Base-by-base conservation (phyloP, 2,888 invertebrate species). In the Clanis bilineata region DNA sequence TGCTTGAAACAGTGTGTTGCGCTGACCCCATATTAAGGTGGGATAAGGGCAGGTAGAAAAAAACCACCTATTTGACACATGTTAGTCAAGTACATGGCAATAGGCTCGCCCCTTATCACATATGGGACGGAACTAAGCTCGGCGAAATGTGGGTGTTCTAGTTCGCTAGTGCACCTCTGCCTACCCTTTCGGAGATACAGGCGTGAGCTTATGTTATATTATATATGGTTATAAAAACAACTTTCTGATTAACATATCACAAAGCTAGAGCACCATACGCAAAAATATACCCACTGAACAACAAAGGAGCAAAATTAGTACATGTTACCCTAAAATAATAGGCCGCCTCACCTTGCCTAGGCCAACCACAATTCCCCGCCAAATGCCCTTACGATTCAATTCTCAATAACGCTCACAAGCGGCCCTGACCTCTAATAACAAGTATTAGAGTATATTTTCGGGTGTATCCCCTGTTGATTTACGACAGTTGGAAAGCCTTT, bases 241-340 rank as follows among this genome's bases (percentile, higher is more conserved):
- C n/a, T n/a, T n/a, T n/a, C n/a, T n/a, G n/a, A n/a, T n/a, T 25
- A 45, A 45, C 45, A 45, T 15, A 18, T 32, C 10, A 47, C 47
- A 51, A 51, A 51, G 51, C 51, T n/a, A 15, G 15, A 47, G 25
- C 15, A 32, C 51, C 51, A 32, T 51, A 51, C 51, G 23, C 39
- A 15, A 51, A 61, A 43, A 61, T 57, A 43, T 57, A 32, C 32
- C 58, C 58, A 57, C 25, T 6, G 61, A 60, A 64, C 23, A 82
- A 77, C 77, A 82, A 83, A 78, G 72, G 69, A 63, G 64, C 69
- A 66, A 78, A 82, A 84, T 85, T 80, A 80, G 82, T 83, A 82
- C 79, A 82, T 74, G 75, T 79, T 82, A 76, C 78, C 79, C 74
- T 78, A 69, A 84, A 86, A 82, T 85, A 85, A 85, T 80, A 79